A percentile compares a stretch with the other conserved stretches of the same genome.
These are phyloP conservation scores for Danaus melanippus DNA, from an alignment of 1,140 invertebrate species.

Conservation along the genomic window DNA sequence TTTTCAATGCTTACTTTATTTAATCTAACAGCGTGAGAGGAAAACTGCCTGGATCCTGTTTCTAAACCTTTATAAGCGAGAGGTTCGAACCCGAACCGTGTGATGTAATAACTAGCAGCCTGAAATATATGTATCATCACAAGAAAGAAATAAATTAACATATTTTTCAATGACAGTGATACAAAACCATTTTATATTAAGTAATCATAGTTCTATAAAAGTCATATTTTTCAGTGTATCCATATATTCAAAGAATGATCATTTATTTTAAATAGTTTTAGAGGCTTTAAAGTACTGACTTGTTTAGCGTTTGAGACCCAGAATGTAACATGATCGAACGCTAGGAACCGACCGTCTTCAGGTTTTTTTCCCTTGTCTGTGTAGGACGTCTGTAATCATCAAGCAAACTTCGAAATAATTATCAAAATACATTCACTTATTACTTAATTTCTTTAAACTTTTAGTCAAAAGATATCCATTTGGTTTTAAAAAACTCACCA, in stretches of 20 bases:
- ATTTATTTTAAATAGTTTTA: not conserved
- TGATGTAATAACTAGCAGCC: conserved; percentile 95
- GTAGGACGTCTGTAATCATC: conserved; percentile 91
- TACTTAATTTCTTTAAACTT: too few species aligned
- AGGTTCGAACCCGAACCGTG: conserved; percentile 93
- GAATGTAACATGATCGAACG: conserved; percentile 95
- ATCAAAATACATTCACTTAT: too few species aligned
- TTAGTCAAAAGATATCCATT: too few species aligned
- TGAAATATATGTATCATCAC: conserved; percentile 49
- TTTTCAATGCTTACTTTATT: conserved; percentile 80
- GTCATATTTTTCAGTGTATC: not conserved
- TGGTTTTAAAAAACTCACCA: too few species aligned
- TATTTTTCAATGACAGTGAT: conserved; percentile 1
- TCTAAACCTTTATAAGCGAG: conserved; percentile 95
- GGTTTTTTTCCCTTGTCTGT: conserved; percentile 92
- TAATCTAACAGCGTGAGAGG: conserved; percentile 90
- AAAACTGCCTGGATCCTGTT: conserved; percentile 89
- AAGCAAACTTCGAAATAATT: too few species aligned
- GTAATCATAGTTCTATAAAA: too few species aligned
- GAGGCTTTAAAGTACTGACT: conserved; percentile 70
- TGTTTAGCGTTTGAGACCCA: conserved; percentile 99
- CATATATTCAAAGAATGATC: not conserved
- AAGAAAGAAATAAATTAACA: not conserved
- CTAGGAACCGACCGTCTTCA: conserved; percentile 85
- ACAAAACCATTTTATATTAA: not conserved